A percentile compares a stretch with the other conserved stretches of the same genome.
These are phyloP conservation scores for Pogonomyrmex californicus DNA, from an alignment of 1,140 invertebrate genomes.

Conservation along the genomic window DNA sequence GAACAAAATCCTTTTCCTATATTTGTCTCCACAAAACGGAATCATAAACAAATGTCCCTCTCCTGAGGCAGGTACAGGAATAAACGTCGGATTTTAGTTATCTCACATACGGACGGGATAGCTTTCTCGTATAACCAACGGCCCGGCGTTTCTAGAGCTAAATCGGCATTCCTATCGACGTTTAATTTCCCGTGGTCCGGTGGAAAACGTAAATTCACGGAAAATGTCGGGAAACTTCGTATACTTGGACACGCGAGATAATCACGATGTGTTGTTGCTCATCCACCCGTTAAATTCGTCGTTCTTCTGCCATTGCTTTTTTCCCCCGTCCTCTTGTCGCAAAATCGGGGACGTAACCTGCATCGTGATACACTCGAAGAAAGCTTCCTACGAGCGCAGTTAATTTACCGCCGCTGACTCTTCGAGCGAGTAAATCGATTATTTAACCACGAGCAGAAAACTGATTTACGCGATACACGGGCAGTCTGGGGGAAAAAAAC, in stretches of 20 bases:
- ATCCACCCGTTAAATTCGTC: constrained; percentile 52
- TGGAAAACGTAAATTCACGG: constrained; percentile 71
- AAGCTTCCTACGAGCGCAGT: constrained; percentile 32
- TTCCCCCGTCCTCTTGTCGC: background rate
- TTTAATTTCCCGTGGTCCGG: constrained; percentile 73
- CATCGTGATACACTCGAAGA: constrained; percentile 31
- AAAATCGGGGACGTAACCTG: constrained; percentile 27
- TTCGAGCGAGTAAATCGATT: constrained; percentile 32
- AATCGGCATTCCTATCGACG: constrained; percentile 72
- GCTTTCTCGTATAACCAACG: constrained; percentile 5
- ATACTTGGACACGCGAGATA: constrained; percentile 48
- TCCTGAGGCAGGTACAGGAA: constrained; percentile 35
- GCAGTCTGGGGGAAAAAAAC: background rate
- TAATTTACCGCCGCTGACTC: constrained; percentile 40
- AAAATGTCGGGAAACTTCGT: constrained; percentile 22
- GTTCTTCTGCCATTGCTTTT: background rate
- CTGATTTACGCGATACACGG: background rate
- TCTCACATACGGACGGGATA: constrained; percentile 35
- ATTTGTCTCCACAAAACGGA: constrained; percentile 1
- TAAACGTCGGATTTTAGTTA: constrained; percentile 73
- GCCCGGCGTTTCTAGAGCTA: constrained; percentile 41
- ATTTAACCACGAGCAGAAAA: constrained; percentile 47
- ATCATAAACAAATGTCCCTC: constrained; percentile 62
- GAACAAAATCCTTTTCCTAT: constrained; percentile 31
- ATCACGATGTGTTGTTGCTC: constrained; percentile 52